Evolutionary conservation across 2,888 invertebrate genomes (phyloP).

Genomic region (Acanthosoma haemorrhoidale): DNA sequence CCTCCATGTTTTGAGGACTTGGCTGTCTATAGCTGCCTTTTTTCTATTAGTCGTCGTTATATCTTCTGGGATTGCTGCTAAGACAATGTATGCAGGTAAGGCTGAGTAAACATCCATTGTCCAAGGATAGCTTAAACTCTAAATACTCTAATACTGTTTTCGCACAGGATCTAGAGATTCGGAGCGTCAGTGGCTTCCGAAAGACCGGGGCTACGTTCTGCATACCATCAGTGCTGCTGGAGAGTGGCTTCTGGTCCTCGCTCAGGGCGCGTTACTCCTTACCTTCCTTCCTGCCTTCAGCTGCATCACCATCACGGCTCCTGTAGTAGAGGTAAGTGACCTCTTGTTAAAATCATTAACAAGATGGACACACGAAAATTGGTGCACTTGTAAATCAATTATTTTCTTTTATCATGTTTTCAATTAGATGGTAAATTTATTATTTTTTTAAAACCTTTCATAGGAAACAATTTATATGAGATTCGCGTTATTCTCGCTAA

Average conservation of each 20-base stretch:
- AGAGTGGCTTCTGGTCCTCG: conserved; percentile 61
- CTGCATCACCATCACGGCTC: conserved; percentile 52
- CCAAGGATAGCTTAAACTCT: no score
- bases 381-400: no score
- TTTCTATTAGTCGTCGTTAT: conserved; percentile 5
- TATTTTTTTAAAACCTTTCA: no score
- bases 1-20: conserved; percentile 15
- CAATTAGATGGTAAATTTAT: no score
- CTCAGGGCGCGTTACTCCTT: conserved; percentile 57
- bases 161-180: not conserved
- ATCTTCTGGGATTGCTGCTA: conserved; percentile 17
- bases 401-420: no score
- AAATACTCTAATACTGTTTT: no score
- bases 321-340: conserved; percentile 45
- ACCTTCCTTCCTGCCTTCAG: conserved; percentile 61
- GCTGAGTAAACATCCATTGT: not conserved
- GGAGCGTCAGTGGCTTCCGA: conserved; percentile 49
- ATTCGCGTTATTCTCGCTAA: no score
- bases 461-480: no score
- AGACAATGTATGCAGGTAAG: conserved; percentile 20
- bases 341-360: no score
- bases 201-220: conserved; percentile 58
- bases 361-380: no score
- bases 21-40: conserved; percentile 10
- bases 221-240: conserved; percentile 58